Percentiles rank a stretch among this genome's conserved stretches.
These are phyloP conservation scores for Diaperis boleti DNA, from an alignment of 2,888 invertebrate genomes.

Conservation along the genomic window DNA sequence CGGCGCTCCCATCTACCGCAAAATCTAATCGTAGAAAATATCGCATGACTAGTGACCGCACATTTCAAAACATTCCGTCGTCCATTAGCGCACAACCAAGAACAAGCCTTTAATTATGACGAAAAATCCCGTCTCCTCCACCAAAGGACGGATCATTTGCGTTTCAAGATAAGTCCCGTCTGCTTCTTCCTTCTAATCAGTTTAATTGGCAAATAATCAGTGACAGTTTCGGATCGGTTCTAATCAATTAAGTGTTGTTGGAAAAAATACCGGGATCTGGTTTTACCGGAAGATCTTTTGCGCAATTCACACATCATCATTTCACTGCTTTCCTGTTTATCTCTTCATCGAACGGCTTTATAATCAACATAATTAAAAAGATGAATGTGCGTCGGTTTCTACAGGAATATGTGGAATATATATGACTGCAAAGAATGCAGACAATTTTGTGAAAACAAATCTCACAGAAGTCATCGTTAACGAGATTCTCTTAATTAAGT, in stretches of 20 bases:
- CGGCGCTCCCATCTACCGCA: conserved; percentile 35
- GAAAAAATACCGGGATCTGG: conserved; percentile 26
- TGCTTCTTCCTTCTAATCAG: conserved; percentile 15
- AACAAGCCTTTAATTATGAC: conserved; percentile 18
- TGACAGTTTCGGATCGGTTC: conserved; percentile 39
- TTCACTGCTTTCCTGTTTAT: conserved; percentile 31
- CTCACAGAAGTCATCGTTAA: too few relatives aligned
- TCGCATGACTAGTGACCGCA: conserved; percentile 32
- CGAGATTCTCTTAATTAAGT: too few relatives aligned
- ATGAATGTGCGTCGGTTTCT: conserved; percentile 17
- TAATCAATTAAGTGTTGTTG: conserved; percentile 31
- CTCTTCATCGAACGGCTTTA: conserved; percentile 23
- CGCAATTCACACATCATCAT: conserved; percentile 33
- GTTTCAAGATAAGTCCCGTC: conserved; percentile 15
- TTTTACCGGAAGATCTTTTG: conserved; percentile 36
- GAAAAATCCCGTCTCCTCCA: conserved; percentile 9
- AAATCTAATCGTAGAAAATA: conserved; percentile 33
- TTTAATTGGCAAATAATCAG: conserved; percentile 43
- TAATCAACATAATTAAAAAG: conserved; percentile 19
- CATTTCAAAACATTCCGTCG: conserved; percentile 28
- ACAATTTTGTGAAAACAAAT: too few relatives aligned
- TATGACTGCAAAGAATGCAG: too few relatives aligned
- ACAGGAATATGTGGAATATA: conserved; percentile 2
- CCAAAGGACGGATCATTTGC: conserved; percentile 19
- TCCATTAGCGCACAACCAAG: conserved; percentile 3